Percentiles rank a stretch among this genome's conserved stretches.
Conservation (phyloP, 1,140 invertebrate genomes). For the Diorhabda carinulata region DNA sequence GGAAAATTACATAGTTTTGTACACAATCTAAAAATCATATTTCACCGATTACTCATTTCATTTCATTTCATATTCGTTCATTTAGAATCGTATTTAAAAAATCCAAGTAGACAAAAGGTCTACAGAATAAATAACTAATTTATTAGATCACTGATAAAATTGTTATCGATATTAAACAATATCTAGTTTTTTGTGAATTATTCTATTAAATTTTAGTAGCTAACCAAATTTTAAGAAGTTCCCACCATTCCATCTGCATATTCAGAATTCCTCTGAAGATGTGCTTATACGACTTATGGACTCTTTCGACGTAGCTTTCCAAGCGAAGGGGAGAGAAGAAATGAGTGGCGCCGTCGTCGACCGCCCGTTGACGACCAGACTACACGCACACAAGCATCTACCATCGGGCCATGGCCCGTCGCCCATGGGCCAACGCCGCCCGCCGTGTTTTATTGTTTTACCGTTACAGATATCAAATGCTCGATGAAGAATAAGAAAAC, state of each 20-base stretch:
- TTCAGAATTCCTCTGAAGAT: conserved; percentile 17
- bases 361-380: conserved; percentile 40
- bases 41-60: too few species aligned
- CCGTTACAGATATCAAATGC: conserved; percentile 34
- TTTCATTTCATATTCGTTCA: too few species aligned
- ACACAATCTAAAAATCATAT: too few species aligned
- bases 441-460: conserved; percentile 45
- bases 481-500: conserved; percentile 4
- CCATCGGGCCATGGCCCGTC: not conserved
- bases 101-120: too few species aligned
- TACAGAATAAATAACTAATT: too few species aligned
- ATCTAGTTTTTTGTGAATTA: too few species aligned
- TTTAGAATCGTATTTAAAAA: too few species aligned
- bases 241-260: conserved; percentile 10
- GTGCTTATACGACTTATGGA: conserved; percentile 17
- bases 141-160: too few species aligned
- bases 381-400: conserved; percentile 35
- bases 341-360: conserved; percentile 35
- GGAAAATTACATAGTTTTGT: too few species aligned
- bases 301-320: not conserved
- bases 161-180: too few species aligned
- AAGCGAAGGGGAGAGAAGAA: not conserved
- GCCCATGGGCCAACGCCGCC: conserved; percentile 30
- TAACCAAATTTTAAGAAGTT: not conserved
- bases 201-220: too few species aligned